Conservation (phyloP, 1,140 invertebrate genomes). For the Penaeus japonicus region DNA sequence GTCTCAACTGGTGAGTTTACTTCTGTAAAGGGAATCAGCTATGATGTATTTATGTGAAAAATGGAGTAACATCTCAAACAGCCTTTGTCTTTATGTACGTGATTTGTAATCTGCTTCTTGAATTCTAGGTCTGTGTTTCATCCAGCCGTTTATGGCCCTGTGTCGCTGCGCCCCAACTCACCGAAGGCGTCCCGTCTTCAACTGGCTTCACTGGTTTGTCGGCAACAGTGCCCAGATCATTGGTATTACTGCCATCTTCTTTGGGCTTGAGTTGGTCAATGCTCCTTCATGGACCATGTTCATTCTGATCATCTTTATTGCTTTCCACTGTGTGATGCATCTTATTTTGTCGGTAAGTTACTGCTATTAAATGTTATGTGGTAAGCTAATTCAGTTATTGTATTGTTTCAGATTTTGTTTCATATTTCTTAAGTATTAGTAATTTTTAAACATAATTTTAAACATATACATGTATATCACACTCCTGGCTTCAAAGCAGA, state of each 20-base stretch:
- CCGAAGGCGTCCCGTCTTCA: slow-evolving; percentile 83
- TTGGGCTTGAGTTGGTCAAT: slow-evolving; percentile 84
- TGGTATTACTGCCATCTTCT: slow-evolving; percentile 90
- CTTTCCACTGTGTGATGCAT: slow-evolving; percentile 87
- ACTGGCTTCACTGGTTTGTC: slow-evolving; percentile 93
- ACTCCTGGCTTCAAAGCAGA: too few species aligned
- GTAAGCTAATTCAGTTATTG: not conserved
- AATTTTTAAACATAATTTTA: too few species aligned
- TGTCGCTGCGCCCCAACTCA: slow-evolving; percentile 86
- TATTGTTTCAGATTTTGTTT: not conserved
- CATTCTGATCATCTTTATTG: slow-evolving; percentile 86
- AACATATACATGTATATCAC: too few species aligned
- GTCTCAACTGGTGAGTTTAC: slow-evolving; percentile 43
- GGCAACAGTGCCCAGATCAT: slow-evolving; percentile 93
- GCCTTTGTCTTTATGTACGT: too few species aligned
- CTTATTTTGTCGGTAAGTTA: slow-evolving; percentile 85
- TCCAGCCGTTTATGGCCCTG: slow-evolving; percentile 85
- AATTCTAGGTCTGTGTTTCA: slow-evolving; percentile 79
- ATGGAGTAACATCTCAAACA: too few species aligned
- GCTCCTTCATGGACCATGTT: slow-evolving; percentile 86
- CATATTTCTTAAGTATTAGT: too few species aligned
- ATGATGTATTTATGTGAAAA: too few species aligned
- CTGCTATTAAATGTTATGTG: slow-evolving; percentile 7
- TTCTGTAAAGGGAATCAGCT: slow-evolving; percentile 63
- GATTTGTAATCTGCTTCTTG: slow-evolving; percentile 60